These are phyloP conservation scores for Parambassis ranga DNA, from an alignment of 2,797 vertebrate species.

Conservation along the genomic window DNA sequence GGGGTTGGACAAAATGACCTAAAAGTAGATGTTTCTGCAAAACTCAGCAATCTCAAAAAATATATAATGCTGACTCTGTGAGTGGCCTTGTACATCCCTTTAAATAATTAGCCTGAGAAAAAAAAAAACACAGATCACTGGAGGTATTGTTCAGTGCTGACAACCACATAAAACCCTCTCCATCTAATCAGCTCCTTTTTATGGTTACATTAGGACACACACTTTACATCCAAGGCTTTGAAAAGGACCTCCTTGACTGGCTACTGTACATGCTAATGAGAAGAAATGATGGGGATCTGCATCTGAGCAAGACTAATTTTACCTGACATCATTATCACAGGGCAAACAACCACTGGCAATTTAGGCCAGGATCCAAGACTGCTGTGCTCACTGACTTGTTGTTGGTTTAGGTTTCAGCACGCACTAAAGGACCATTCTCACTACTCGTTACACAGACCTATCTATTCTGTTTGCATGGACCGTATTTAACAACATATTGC, in stretches of 20 bases:
- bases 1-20: too few relatives aligned
- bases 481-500: background rate
- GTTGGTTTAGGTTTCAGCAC: conserved; percentile 28
- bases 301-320: conserved; percentile 41
- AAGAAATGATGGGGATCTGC: conserved; percentile 16
- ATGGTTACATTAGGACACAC: too few relatives aligned
- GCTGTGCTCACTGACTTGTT: conserved; percentile 36
- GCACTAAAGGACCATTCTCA: conserved; percentile 23
- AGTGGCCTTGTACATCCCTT: too few relatives aligned
- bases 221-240: background rate
- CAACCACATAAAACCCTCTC: background rate
- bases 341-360: conserved; percentile 35
- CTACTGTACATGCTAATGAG: conserved; percentile 17
- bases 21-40: too few relatives aligned
- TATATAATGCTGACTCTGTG: too few relatives aligned
- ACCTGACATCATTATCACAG: conserved; percentile 52
- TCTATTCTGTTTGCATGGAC: conserved; percentile 2
- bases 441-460: conserved; percentile 23
- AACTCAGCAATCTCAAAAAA: too few relatives aligned
- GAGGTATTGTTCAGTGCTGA: background rate
- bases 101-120: background rate
- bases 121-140: background rate
- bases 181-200: background rate
- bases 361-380: conserved; percentile 27
- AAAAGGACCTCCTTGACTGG: background rate